Evolutionary conservation across 2,113 vertebrate genomes (phyloP).

Genomic region (Macaca mulatta): DNA sequence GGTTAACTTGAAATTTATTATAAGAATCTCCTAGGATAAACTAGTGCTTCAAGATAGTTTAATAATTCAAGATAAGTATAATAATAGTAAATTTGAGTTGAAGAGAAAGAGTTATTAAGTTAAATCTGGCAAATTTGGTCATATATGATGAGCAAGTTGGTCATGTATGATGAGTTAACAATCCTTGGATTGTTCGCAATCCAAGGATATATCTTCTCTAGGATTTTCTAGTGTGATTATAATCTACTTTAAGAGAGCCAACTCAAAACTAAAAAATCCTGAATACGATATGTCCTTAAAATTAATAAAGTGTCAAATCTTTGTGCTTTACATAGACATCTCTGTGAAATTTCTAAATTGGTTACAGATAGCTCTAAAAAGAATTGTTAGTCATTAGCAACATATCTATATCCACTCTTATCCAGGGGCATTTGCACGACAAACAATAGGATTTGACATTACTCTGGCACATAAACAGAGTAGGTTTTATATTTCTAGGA

Average conservation of each 20-base stretch:
- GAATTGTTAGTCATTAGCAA: neutral
- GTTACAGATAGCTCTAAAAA: neutral
- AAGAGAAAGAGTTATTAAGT: neutral
- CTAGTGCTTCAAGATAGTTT: neutral
- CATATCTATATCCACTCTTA: neutral
- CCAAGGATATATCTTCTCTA: neutral
- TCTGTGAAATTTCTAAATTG: constrained; percentile 8
- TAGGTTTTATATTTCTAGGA: constrained; percentile 27
- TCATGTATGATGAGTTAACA: neutral
- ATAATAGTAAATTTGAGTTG: constrained; percentile 14
- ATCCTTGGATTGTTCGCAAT: neutral
- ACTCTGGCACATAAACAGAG: neutral
- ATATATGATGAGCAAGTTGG: neutral
- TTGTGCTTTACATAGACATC: constrained; percentile 1
- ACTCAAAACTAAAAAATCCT: neutral
- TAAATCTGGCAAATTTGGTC: neutral
- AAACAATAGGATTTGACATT: constrained; percentile 26
- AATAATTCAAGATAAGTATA: neutral
- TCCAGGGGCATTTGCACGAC: constrained; percentile 7
- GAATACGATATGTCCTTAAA: neutral
- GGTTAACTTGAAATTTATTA: constrained; percentile 14
- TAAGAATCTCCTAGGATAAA: neutral
- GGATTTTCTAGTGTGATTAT: neutral
- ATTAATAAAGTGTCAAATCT: neutral
- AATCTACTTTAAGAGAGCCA: neutral